Conservation (phyloP, 37 sponge, comb jelly and placozoan species). For the Lycopodina hypogea region DNA sequence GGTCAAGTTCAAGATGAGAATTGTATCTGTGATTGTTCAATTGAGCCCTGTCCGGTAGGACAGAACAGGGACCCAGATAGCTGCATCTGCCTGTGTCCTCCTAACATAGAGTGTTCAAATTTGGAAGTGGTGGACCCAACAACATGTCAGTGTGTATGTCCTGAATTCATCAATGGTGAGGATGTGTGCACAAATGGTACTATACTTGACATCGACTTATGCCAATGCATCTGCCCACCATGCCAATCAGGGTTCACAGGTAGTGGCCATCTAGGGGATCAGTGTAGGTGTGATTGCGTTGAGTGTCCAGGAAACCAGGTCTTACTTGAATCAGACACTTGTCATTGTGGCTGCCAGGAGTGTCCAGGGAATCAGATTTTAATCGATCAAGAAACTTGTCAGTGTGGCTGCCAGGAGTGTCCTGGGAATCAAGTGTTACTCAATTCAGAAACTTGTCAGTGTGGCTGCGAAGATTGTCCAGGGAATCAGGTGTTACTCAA, state of each 20-base stretch:
- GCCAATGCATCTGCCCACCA: conserved; percentile 15
- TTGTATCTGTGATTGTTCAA: conserved; percentile 30
- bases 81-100: conserved; percentile 30
- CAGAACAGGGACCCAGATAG: conserved; percentile 31
- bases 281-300: conserved; percentile 24
- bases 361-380: background rate
- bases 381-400: conserved; percentile 2
- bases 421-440: background rate
- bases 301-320: background rate
- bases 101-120: background rate
- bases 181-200: background rate
- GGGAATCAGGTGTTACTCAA: background rate
- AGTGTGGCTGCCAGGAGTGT: conserved; percentile 22
- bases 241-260: background rate
- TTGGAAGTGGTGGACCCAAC: conserved; percentile 1
- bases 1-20: conserved; percentile 19
- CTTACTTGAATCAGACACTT: conserved; percentile 3
- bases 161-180: background rate
- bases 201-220: conserved; percentile 9
- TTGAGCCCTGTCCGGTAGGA: conserved; percentile 4
- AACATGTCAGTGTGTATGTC: conserved; percentile 29
- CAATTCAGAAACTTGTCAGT: conserved; percentile 7
- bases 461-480: conserved; percentile 20
- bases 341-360: conserved; percentile 24
- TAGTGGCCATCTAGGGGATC: background rate